Percentiles rank a stretch among this genome's conserved stretches.
phyloP scores from a whole-genome alignment of 2,888 invertebrate species.

The Lasioglossum marginatum region DNA sequence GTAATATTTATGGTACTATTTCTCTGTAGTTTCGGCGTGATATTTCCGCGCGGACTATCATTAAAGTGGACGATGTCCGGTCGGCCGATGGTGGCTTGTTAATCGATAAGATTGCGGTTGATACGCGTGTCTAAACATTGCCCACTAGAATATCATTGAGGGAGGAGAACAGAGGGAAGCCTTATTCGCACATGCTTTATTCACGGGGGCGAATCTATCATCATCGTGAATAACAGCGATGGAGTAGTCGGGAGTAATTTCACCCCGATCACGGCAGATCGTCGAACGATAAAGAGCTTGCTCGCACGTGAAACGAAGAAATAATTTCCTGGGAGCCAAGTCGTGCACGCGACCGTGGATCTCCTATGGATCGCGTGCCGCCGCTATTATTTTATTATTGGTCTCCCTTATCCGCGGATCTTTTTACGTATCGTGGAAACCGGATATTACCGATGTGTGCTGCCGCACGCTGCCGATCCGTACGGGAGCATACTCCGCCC shows the following conservation, averaged over 20 bases:
- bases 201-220: slow-evolving; percentile 41
- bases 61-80: background rate
- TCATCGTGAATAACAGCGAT: slow-evolving; percentile 28
- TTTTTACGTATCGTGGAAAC: slow-evolving; percentile 62
- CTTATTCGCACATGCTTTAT: slow-evolving; percentile 30
- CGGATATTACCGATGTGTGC: slow-evolving; percentile 65
- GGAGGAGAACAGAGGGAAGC: background rate
- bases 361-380: slow-evolving; percentile 62
- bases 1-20: background rate
- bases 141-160: background rate
- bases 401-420: slow-evolving; percentile 63
- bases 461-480: slow-evolving; percentile 52
- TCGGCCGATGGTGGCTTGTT: background rate
- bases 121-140: background rate
- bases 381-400: slow-evolving; percentile 70
- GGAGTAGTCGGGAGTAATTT: slow-evolving; percentile 32
- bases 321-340: slow-evolving; percentile 50
- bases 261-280: slow-evolving; percentile 41
- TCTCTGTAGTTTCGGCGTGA: background rate
- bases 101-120: background rate
- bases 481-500: slow-evolving; percentile 14
- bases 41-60: background rate
- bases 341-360: slow-evolving; percentile 59
- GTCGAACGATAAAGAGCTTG: slow-evolving; percentile 43
- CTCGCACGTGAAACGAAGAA: slow-evolving; percentile 63